These are phyloP conservation scores for Linyphia triangularis DNA, from an alignment of 2,888 invertebrate genomes.

Conservation along the genomic window DNA sequence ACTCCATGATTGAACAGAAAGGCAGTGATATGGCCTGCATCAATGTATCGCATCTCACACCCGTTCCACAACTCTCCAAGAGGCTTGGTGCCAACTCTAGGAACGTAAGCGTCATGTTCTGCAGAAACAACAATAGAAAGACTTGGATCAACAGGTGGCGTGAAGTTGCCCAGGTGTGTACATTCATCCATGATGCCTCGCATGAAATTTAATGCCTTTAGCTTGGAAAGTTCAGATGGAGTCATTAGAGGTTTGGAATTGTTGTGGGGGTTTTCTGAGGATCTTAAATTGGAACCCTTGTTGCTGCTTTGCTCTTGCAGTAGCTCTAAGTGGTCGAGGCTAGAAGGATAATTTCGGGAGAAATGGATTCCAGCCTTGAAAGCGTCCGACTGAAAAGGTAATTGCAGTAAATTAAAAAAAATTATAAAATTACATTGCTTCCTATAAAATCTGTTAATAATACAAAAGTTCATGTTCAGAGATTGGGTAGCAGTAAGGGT, in stretches of 20 bases:
- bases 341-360: conserved; percentile 75
- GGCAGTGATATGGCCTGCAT: conserved; percentile 90
- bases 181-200: conserved; percentile 99
- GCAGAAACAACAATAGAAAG: conserved; percentile 95
- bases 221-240: conserved; percentile 50
- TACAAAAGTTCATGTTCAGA: too few relatives aligned
- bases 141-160: conserved; percentile 89
- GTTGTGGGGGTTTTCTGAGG: neutral
- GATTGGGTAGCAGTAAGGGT: too few relatives aligned
- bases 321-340: conserved; percentile 53
- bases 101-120: conserved; percentile 86
- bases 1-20: conserved; percentile 91
- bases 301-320: conserved; percentile 26
- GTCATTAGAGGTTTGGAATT: conserved; percentile 6
- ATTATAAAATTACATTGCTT: too few relatives aligned
- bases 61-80: conserved; percentile 96
- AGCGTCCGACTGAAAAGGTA: conserved; percentile 61
- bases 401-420: too few relatives aligned
- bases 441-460: too few relatives aligned
- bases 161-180: conserved; percentile 96
- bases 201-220: conserved; percentile 89
- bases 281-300: neutral
- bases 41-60: conserved; percentile 90
- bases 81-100: conserved; percentile 89
- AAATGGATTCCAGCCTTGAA: conserved; percentile 77